Base-by-base conservation (phyloP, 2,797 vertebrate species). In the Glyptemys insculpta region DNA sequence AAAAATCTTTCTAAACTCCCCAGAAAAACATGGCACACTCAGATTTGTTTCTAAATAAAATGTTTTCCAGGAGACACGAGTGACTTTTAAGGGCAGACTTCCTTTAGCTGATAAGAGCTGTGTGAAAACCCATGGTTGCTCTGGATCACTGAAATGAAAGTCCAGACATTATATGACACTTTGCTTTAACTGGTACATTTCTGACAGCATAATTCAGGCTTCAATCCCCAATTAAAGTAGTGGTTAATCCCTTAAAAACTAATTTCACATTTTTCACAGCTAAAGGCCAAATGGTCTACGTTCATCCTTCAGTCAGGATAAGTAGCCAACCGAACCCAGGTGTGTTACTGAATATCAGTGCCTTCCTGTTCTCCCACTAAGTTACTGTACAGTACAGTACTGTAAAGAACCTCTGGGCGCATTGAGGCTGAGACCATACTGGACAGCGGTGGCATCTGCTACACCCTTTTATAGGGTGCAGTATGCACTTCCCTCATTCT, bases 141-240 rank as follows among this genome's bases (percentile, higher is more conserved):
- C 52, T 21, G 84, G 85, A 31, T 11, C 84, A 53, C 87, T 82
- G 74, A 59, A 86, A 91, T 78, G 65, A 53, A 82, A 91, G 29
- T 65, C 47, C 82, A 81, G 81, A 86, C 59, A 23, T 8, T 49
- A 31, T 56, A 2, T 56, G 83, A 90, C 96, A 85, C n/a, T 50
- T 5, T 95, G 96, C 81, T 97, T 95, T 92, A 1, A 0, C 89
- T 96, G 87, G 86, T 89, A 84, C 8, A 31, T 25, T 86, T 93
- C 18, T 57, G 92, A 78, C 80, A 88, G 88, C 96, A 87, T 62
- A 91, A 12, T 80, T 29, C 65, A 12, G 37, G 19, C 90, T 94
- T 90, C n/a, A 37, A 52, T 56, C 15, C 80, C 85, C 92, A 85
- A 85, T 87, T 83, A 89, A 96, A 80, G 93, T 23, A 84, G 47